Conservation (phyloP, 53 echinoderm and acorn worm genomes). For the Arbacia lixula region DNA sequence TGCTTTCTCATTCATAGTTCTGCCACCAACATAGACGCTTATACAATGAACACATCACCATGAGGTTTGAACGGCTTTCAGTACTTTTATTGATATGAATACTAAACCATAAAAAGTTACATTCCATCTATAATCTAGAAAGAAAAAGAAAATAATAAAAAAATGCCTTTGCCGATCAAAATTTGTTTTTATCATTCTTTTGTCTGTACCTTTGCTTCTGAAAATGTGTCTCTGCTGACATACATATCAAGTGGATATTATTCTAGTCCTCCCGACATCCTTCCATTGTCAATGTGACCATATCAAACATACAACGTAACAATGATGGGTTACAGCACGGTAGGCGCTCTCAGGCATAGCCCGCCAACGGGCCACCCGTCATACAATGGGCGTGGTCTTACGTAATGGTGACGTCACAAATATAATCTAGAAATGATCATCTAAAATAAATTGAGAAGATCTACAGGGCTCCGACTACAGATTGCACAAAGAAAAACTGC, state of each 20-base stretch:
- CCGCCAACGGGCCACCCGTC: conserved; percentile 34
- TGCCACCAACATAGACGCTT: background rate
- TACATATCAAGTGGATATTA: conserved; percentile 22
- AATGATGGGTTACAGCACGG: conserved; percentile 11
- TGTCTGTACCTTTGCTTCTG: conserved; percentile 34
- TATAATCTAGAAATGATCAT: conserved; percentile 16
- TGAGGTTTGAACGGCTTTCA: conserved; percentile 53
- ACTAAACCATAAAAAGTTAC: conserved; percentile 60
- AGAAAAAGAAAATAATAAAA: conserved; percentile 36
- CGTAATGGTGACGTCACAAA: conserved; percentile 22
- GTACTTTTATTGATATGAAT: conserved; percentile 56
- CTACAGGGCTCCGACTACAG: conserved; percentile 62
- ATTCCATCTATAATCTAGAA: conserved; percentile 56
- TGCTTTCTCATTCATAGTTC: background rate
- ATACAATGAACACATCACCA: background rate
- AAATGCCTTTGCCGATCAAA: conserved; percentile 51
- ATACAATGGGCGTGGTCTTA: conserved; percentile 41
- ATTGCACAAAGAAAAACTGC: conserved; percentile 56
- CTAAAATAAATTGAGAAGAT: conserved; percentile 40
- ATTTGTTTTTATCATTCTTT: conserved; percentile 6
- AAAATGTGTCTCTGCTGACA: conserved; percentile 20
- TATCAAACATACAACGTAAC: conserved; percentile 38
- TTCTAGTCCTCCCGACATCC: too few species aligned
- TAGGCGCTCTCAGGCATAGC: conserved; percentile 47
- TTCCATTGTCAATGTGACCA: too few species aligned